A percentile compares a stretch with the other conserved stretches of the same genome.
phyloP scores from a whole-genome alignment of 1,140 invertebrate species.

The Drosophila neocordata region DNA sequence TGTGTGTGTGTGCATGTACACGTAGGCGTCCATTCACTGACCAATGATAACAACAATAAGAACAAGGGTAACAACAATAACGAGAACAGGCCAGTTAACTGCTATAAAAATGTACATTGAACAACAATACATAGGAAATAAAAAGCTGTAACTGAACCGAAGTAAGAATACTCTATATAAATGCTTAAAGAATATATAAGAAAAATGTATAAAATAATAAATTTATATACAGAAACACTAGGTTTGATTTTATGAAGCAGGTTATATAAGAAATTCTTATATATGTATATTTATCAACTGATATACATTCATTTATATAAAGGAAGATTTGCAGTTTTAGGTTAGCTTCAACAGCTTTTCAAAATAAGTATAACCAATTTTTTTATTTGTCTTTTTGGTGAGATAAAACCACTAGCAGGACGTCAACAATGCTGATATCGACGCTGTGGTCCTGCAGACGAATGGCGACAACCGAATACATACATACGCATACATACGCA shows the following conservation, averaged over 20 bases:
- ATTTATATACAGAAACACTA: too few relatives aligned
- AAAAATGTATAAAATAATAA: not conserved
- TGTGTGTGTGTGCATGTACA: not conserved
- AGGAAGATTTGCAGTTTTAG: too few relatives aligned
- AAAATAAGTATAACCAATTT: not conserved
- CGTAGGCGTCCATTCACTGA: constrained; percentile 4
- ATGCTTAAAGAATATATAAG: not conserved
- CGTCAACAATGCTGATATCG: constrained; percentile 46
- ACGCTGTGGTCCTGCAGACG: constrained; percentile 43
- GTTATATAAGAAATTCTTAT: too few relatives aligned
- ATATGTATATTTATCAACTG: too few relatives aligned
- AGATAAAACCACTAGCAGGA: constrained; percentile 10
- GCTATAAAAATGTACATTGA: constrained; percentile 27
- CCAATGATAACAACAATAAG: constrained; percentile 22
- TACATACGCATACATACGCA: not conserved
- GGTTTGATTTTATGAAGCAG: too few relatives aligned
- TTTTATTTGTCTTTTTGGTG: not conserved
- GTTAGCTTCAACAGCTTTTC: not conserved
- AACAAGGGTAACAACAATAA: constrained; percentile 15
- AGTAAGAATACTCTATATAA: constrained; percentile 24
- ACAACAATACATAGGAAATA: not conserved
- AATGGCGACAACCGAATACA: constrained; percentile 21
- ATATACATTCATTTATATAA: too few relatives aligned
- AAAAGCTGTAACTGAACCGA: not conserved
- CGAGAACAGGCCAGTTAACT: constrained; percentile 34